Evolutionary conservation across 2,888 invertebrate genomes (phyloP), one percentile per base, ranked within the genome.

Genomic region (Cerastoderma edule): DNA sequence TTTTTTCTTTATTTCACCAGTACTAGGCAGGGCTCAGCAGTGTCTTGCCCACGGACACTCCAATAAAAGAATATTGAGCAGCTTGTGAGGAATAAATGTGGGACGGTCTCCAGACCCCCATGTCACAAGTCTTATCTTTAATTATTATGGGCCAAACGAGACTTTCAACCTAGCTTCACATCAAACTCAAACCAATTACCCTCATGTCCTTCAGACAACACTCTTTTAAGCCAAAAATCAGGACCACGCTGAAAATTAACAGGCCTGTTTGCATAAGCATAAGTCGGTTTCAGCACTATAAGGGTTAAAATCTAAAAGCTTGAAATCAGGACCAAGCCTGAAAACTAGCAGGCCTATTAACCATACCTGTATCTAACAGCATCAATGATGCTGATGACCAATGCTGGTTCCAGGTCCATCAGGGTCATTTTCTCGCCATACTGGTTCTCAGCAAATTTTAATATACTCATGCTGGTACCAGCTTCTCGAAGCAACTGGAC

Each of bases 311-410:
- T 28, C 30, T 16, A 28, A 3, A 28, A 27, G 6, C 3, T 5
- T 53, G 33, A n/a, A 48, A 48, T 48, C 16, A n/a, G n/a, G n/a
- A n/a, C n/a, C n/a, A n/a, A n/a, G n/a, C n/a, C n/a, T n/a, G n/a
- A n/a, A n/a, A n/a, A n/a, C n/a, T n/a, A n/a, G n/a, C n/a, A 19
- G n/a, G 13, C 4, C 13, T 16, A n/a, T 4, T 57, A 10, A 57
- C 83, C n/a, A 57, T 69, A 90, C 89, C 82, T 87, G 73, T 89
- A 89, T 86, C 88, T 83, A 5, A 89, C 85, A 71, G 88, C 89
- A 83, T 90, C 89, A 44, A 90, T 88, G 1, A 88, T 65, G 67
- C 85, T 84, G 48, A 90, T 88, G 6, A 88, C 84, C 19, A 85
- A 78, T 4, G 85, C 83, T 24, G 89, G 88, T 63, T 90, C 89